Percentiles rank a stretch among this genome's conserved stretches.
Evolutionary conservation across 2,113 vertebrate genomes (phyloP).

Genomic region (Lipophrys pholis): DNA sequence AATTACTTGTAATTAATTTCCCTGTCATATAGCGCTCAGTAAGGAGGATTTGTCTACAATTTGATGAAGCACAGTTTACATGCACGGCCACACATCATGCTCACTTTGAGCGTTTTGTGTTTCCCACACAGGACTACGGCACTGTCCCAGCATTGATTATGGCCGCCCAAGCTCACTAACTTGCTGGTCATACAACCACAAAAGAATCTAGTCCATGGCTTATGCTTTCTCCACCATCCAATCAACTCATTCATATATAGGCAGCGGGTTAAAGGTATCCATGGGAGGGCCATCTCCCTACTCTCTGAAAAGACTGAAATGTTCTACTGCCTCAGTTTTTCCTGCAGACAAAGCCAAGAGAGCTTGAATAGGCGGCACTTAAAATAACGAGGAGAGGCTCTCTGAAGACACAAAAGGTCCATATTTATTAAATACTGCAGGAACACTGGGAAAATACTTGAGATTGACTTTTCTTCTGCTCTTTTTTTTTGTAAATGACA

Average conservation of each 20-base stretch:
- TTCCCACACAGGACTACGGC: not conserved
- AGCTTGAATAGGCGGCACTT: slow-evolving; percentile 31
- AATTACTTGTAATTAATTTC: slow-evolving; percentile 64
- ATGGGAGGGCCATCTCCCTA: slow-evolving; percentile 31
- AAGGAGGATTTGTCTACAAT: slow-evolving; percentile 49
- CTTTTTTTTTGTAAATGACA: too few relatives aligned
- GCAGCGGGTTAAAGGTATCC: slow-evolving; percentile 8
- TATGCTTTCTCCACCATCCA: slow-evolving; percentile 4
- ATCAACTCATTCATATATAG: slow-evolving; percentile 34
- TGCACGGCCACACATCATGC: slow-evolving; percentile 12
- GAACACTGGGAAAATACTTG: not conserved
- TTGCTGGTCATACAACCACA: slow-evolving; percentile 18
- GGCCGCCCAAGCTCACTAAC: slow-evolving; percentile 21
- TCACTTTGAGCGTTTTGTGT: not conserved
- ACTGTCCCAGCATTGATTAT: not conserved
- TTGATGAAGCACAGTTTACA: slow-evolving; percentile 34
- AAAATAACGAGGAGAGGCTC: slow-evolving; percentile 16
- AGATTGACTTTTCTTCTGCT: not conserved
- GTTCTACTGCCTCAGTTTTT: slow-evolving; percentile 11
- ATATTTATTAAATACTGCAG: slow-evolving; percentile 22
- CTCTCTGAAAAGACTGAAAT: slow-evolving; percentile 28
- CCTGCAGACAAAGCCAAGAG: slow-evolving; percentile 33
- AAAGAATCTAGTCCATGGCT: slow-evolving; percentile 12
- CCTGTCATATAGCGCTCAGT: slow-evolving; percentile 44
- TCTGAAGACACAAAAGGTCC: not conserved